A percentile compares a stretch with the other conserved stretches of the same genome.
Evolutionary conservation across 2,113 vertebrate genomes (phyloP).

Genomic region (Oncorhynchus nerka): DNA sequence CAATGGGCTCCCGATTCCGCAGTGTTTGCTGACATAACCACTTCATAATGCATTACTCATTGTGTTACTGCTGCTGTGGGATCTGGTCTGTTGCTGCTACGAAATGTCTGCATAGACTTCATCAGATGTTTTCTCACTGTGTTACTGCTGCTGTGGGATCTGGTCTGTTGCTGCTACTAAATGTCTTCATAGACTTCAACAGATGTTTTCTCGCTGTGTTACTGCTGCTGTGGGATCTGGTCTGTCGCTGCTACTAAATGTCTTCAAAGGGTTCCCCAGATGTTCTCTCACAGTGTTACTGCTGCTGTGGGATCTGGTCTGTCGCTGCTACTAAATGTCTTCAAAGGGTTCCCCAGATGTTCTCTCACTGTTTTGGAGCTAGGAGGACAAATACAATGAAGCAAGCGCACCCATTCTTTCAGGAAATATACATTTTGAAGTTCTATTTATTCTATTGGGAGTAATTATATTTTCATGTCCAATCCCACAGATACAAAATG

Average conservation of each 20-base stretch:
- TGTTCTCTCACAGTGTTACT: neutral
- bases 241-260: too few species aligned
- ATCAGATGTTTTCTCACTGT: too few species aligned
- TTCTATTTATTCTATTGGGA: too few species aligned
- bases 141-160: neutral
- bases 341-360: too few species aligned
- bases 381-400: too few species aligned
- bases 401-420: too few species aligned
- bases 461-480: neutral
- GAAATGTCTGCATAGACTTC: too few species aligned
- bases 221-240: neutral
- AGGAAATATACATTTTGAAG: too few species aligned
- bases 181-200: too few species aligned
- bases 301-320: neutral
- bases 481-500: neutral
- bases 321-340: neutral
- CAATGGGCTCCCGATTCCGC: constrained; percentile 22
- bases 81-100: neutral
- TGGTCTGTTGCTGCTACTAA: neutral
- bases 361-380: too few species aligned
- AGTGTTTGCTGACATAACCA: constrained; percentile 32
- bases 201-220: too few species aligned
- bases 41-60: constrained; percentile 35
- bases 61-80: neutral
- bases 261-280: too few species aligned